Conservation (phyloP, 2,113 vertebrate species). For the Charina bottae region DNA sequence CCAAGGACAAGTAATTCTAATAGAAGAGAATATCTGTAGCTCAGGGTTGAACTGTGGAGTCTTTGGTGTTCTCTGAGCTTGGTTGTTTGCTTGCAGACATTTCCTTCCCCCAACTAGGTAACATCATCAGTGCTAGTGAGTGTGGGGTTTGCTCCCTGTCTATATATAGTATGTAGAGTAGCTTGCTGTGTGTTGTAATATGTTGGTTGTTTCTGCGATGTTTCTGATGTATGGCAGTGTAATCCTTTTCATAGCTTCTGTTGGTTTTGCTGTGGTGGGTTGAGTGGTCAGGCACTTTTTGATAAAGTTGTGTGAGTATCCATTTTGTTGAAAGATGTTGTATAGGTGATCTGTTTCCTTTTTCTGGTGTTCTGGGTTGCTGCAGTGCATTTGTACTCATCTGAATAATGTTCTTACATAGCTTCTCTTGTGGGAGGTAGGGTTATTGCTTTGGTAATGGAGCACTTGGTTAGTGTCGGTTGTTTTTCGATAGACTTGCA, state of each 20-base stretch:
- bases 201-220: neutral
- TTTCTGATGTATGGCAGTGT: neutral
- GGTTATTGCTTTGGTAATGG: neutral
- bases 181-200: neutral
- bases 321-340: neutral
- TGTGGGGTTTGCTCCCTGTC: neutral
- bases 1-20: neutral
- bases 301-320: neutral
- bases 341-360: neutral
- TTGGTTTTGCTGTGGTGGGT: neutral
- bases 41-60: neutral
- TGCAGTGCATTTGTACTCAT: neutral
- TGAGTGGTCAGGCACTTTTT: neutral
- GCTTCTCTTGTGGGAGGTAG: neutral
- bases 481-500: neutral
- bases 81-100: neutral
- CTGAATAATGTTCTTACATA: neutral
- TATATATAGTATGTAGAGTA: neutral
- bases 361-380: neutral
- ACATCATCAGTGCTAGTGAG: neutral
- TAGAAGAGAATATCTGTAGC: neutral
- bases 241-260: neutral
- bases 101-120: neutral
- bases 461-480: neutral
- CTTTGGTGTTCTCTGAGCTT: neutral